These are phyloP conservation scores for Agriotes lineatus DNA, from an alignment of 2,888 invertebrate species.

Conservation along the genomic window DNA sequence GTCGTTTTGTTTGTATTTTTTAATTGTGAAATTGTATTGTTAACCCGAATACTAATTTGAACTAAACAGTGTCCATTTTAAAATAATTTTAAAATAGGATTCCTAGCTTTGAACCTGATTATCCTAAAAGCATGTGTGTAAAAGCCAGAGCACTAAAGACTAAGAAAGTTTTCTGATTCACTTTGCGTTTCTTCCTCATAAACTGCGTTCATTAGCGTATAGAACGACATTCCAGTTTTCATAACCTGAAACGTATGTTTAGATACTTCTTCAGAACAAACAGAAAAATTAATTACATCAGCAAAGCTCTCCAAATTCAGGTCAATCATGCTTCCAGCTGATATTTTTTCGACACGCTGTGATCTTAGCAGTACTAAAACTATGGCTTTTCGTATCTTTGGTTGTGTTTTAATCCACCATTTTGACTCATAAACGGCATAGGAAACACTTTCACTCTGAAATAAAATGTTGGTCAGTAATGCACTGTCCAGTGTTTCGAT, in stretches of 20 bases:
- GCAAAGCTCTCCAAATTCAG: conserved; percentile 13
- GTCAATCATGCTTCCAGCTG: conserved; percentile 28
- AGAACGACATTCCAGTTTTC: conserved; percentile 1
- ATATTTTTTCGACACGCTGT: conserved; percentile 28
- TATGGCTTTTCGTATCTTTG: conserved; percentile 29
- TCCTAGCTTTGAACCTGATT: too few relatives aligned
- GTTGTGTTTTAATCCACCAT: conserved; percentile 35
- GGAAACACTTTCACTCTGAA: conserved; percentile 28
- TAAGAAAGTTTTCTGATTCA: too few relatives aligned
- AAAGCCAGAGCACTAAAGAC: too few relatives aligned
- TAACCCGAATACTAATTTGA: too few relatives aligned
- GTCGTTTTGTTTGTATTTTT: too few relatives aligned
- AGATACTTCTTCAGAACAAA: too few relatives aligned
- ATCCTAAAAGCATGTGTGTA: too few relatives aligned
- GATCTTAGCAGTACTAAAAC: conserved; percentile 34
- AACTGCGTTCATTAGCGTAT: neutral
- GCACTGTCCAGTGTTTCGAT: too few relatives aligned
- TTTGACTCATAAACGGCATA: conserved; percentile 31
- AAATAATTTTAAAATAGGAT: too few relatives aligned
- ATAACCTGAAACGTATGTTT: conserved; percentile 10
- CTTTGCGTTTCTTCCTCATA: neutral
- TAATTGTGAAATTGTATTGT: too few relatives aligned
- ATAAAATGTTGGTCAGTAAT: too few relatives aligned
- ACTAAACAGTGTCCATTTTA: too few relatives aligned
- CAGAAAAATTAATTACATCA: neutral